Base-by-base conservation (phyloP, 2,797 vertebrate species). In the Diplodus sargus region DNA sequence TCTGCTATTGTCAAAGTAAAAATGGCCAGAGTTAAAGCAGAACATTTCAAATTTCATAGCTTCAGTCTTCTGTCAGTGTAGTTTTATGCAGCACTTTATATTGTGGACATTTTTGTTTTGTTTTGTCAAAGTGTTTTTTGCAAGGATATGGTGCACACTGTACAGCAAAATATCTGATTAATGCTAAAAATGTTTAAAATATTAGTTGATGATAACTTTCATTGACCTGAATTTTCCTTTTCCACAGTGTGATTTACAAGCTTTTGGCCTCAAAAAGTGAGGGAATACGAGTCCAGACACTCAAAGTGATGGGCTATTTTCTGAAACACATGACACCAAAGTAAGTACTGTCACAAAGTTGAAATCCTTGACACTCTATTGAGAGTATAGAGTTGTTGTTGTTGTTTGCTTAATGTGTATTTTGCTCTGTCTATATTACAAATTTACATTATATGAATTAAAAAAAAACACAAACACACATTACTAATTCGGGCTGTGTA, bases 271-370 rank as follows among this genome's bases (percentile, higher is more conserved):
- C 98, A 22, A 98, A 96, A 90, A 97, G 94, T 82, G 98, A 99
- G 95, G 97, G 96, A 79, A 97, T 99, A 85, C 92, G 98, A 86
- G 97, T 99, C 58, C 98, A 99, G 94, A 95, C 97, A 45, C 96
- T 99, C 9, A 99, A 99, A 94, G 97, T 98, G 70, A 82, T 99
- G 96, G 97, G 98, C 18, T 99, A 98, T 93, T 99, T 99, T 93
- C 93, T 99, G 89, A 98, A 94, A 84, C 78, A 94, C 87, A 80
- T 96, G 88, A 85, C 91, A 77, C 91, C 91, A 83, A 96, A 95
- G 95, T 96, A 90, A 94, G 95, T 90, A 75, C 4, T 49, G n/a
- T 57, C 5, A 54, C 28, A 45, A 52, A 62, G 5, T 10, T 5
- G 0, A 63, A 34, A 60, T 65, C 16, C 4, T 68, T 16, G 22